Evolutionary conservation across 2,888 invertebrate genomes (phyloP), one percentile per base, ranked within the genome.

Genomic region (Cordilura impudica): DNA sequence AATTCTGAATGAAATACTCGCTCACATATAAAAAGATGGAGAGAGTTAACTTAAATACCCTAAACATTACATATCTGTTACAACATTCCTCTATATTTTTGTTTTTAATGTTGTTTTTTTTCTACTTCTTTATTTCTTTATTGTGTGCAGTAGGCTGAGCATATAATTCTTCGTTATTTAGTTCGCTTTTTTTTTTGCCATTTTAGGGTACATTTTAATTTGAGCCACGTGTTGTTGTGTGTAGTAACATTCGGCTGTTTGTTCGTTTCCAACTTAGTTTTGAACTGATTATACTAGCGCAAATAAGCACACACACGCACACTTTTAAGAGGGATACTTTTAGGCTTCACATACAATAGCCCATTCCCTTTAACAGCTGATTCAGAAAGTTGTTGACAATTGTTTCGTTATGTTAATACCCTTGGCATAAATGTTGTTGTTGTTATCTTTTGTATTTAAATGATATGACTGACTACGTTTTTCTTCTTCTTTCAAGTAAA

Each of bases 331-430:
- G 47, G 19, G 8, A 47, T 19, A 47, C 47, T 5, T 54, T 16
- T 31, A n/a, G 23, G 12, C 14, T 23, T 39, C n/a, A 6, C 47
- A 45, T 12, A 45, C 14, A 14, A 14, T 26, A 8, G 47, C 3
- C 49, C n/a, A n/a, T n/a, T n/a, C n/a, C n/a, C n/a, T n/a, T n/a
- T n/a, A 18, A 63, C 63, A 63, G 63, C 63, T 63, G 63, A 63
- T 63, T 63, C 63, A 51, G 49, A 10, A 63, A 49, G 63, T 35
- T 35, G 63, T 51, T 63, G 63, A 63, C 63, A 63, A 63, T 63
- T 49, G 63, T 35, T 63, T 49, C 31, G 51, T 63, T 19, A 49
- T 21, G 47, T 35, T 45, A 26, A 49, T 31, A 12, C n/a, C n/a
- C n/a, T 6, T 61, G 18, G 10, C 2, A 10, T 47, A 7, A 7